A percentile compares a stretch with the other conserved stretches of the same genome.
phyloP scores from a whole-genome alignment of 1,140 invertebrate species.

The Trichogramma pretiosum region DNA sequence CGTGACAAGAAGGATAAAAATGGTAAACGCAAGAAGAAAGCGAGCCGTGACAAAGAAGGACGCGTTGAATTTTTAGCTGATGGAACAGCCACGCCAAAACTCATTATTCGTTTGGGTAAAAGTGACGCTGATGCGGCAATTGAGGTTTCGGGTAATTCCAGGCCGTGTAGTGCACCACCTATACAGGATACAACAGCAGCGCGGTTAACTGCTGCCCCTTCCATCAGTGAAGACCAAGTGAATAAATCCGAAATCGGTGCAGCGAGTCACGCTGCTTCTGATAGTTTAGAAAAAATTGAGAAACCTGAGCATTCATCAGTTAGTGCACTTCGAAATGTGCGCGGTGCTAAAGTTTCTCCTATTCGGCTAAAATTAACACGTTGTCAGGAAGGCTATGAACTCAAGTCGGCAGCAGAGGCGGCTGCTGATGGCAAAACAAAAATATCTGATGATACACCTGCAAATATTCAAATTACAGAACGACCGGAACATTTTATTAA shows the following conservation, averaged over 20 bases:
- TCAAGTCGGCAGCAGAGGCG: constrained; percentile 37
- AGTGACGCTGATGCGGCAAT: constrained; percentile 14
- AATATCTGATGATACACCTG: neutral
- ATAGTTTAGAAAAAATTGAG: constrained; percentile 28
- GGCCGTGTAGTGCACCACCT: neutral
- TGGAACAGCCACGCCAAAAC: constrained; percentile 54
- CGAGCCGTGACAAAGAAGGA: constrained; percentile 50
- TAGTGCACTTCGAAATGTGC: constrained; percentile 46
- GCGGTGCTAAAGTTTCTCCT: constrained; percentile 61
- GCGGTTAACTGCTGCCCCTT: neutral
- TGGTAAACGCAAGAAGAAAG: constrained; percentile 50
- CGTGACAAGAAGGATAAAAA: constrained; percentile 56
- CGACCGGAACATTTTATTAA: too few relatives aligned
- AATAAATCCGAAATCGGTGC: neutral
- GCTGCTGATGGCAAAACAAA: constrained; percentile 15
- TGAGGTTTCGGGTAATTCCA: constrained; percentile 22
- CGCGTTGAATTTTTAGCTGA: constrained; percentile 53
- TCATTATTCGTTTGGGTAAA: constrained; percentile 57
- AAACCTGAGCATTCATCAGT: constrained; percentile 32
- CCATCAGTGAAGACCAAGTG: neutral
- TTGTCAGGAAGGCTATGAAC: constrained; percentile 61
- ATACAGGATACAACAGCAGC: neutral
- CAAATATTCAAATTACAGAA: too few relatives aligned
- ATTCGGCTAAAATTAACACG: constrained; percentile 74
- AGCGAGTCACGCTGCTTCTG: constrained; percentile 24